Conservation (phyloP, 2,797 vertebrate species). For the Stomatorhinus walkeri region DNA sequence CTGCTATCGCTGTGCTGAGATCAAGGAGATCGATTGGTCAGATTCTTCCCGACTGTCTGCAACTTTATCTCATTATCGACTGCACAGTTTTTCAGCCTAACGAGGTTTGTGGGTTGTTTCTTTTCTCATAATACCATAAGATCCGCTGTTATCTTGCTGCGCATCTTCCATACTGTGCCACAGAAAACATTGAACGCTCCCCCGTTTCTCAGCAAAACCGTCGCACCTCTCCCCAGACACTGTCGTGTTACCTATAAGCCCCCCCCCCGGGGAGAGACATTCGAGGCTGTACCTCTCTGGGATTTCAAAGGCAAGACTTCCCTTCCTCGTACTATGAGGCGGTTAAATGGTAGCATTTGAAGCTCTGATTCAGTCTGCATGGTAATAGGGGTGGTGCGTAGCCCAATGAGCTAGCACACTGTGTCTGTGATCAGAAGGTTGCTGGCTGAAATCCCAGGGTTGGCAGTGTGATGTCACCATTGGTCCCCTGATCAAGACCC, state of each 20-base stretch:
- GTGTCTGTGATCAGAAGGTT: not conserved
- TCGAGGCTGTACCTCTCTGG: not conserved
- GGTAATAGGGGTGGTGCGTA: not conserved
- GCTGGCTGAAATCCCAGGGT: not conserved
- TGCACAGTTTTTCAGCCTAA: not conserved
- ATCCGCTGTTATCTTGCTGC: not conserved
- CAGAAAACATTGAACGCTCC: too few species aligned
- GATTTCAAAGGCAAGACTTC: not conserved
- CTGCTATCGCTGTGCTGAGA: not conserved
- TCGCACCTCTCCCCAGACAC: not conserved
- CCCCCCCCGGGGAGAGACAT: not conserved
- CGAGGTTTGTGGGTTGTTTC: not conserved
- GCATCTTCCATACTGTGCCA: not conserved
- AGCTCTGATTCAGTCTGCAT: not conserved
- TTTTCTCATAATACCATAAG: not conserved
- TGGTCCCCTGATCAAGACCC: not conserved
- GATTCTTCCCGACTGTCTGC: not conserved
- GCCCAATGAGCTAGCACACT: not conserved
- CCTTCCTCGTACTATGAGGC: not conserved
- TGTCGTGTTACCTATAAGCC: not conserved
- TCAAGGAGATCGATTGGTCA: conserved; percentile 1
- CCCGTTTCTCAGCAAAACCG: not conserved
- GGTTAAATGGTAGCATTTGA: not conserved
- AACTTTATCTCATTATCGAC: not conserved
- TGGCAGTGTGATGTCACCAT: not conserved